A percentile compares a stretch with the other conserved stretches of the same genome.
Conservation (phyloP, 2,797 vertebrate genomes). For the Acropternis orthonyx region DNA sequence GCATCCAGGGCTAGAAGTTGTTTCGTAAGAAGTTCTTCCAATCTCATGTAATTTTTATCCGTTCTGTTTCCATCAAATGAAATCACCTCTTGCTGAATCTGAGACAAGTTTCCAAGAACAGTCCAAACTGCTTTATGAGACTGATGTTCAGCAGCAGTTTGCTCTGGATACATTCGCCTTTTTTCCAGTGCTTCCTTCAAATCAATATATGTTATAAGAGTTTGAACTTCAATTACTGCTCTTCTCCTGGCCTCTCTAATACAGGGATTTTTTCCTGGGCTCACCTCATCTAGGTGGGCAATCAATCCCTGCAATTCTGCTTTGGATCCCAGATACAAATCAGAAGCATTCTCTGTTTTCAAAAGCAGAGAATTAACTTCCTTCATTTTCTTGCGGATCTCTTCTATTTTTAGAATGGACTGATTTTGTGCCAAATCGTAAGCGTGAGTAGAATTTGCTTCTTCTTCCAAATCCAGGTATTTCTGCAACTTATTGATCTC, state of each 20-base stretch:
- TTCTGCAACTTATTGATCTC: slow-evolving; percentile 93
- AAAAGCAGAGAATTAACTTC: slow-evolving; percentile 85
- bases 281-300: slow-evolving; percentile 89
- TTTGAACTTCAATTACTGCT: slow-evolving; percentile 92
- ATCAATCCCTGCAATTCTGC: slow-evolving; percentile 91
- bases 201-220: slow-evolving; percentile 90
- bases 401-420: slow-evolving; percentile 94
- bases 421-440: slow-evolving; percentile 93
- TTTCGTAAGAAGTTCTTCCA: slow-evolving; percentile 96
- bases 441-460: slow-evolving; percentile 83
- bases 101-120: slow-evolving; percentile 86
- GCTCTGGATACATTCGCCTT: slow-evolving; percentile 63
- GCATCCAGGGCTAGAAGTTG: slow-evolving; percentile 94
- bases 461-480: slow-evolving; percentile 92
- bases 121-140: slow-evolving; percentile 86
- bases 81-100: slow-evolving; percentile 91
- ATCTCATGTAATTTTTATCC: slow-evolving; percentile 93
- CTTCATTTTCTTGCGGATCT: slow-evolving; percentile 83
- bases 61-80: slow-evolving; percentile 90
- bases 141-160: slow-evolving; percentile 74
- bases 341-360: slow-evolving; percentile 80
- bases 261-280: slow-evolving; percentile 92
- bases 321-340: slow-evolving; percentile 86
- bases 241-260: slow-evolving; percentile 94
- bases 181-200: slow-evolving; percentile 87